Evolutionary conservation across 2,113 vertebrate genomes (phyloP), one percentile per base, ranked within the genome.

Genomic region (Turnix velox): DNA sequence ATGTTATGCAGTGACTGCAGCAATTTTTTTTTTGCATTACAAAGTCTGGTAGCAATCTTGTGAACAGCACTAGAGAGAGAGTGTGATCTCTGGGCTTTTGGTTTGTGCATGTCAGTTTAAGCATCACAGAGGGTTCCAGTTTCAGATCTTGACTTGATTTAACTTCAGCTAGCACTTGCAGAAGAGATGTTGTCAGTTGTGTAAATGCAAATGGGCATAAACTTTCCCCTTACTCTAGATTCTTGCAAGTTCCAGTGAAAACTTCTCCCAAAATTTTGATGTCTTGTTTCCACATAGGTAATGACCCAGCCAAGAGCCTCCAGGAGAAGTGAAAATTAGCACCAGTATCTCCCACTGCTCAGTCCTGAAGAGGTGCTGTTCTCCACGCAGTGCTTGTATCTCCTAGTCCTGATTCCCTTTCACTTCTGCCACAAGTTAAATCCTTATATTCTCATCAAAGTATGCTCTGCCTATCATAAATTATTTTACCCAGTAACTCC

Each of bases 381-480:
- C 8, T 71, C 16, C 25, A 28, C 14, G 14, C 0, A 16, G 10
- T 19, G 3, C 19, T 10, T 8, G 5, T 16, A 12, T 6, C 12
- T 3, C 14, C 48, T 4, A 5, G 23, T 25, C 24, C 9, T 68
- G 40, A 24, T 49, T 37, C 9, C 45, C 14, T 73, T 7, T 37
- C 27, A 48, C 14, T n/a, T 22, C 45, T 9, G 14, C 11, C 19
- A 27, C n/a, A 35, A 22, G 14, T n/a, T 30, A 54, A 33, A 24
- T 59, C 14, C 40, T 46, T 24, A 42, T 40, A 33, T 24, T 82
- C 13, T 37, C 12, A 18, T 48, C 22, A 37, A 59, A 65, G 8
- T 23, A 14, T 1, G 2, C 9, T 45, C 14, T 59, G 9, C 25
- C 5, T 59, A 45, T 18, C 23, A 33, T 30, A 37, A 17, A 48